These are phyloP conservation scores for Tortrix viridana DNA, from an alignment of 2,888 invertebrate genomes.

Conservation along the genomic window DNA sequence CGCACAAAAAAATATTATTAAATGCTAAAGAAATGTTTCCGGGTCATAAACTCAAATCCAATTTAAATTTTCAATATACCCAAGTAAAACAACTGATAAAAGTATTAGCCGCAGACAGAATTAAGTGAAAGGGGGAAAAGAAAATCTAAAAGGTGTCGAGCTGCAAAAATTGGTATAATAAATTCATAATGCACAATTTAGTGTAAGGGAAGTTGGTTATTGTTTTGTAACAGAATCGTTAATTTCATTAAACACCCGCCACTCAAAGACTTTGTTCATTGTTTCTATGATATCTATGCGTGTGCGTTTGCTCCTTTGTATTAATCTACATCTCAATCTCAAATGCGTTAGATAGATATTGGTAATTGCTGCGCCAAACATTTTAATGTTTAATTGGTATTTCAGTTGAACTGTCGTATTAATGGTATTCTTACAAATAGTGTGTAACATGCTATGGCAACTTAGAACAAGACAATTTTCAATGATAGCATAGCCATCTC, in stretches of 20 bases:
- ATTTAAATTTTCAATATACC: slow-evolving; percentile 38
- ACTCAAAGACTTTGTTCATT: too few relatives aligned
- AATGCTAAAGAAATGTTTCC: slow-evolving; percentile 20
- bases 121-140: slow-evolving; percentile 36
- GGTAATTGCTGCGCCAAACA: too few relatives aligned
- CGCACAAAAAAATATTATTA: slow-evolving; percentile 13
- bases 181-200: slow-evolving; percentile 35
- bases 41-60: slow-evolving; percentile 36
- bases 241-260: too few relatives aligned
- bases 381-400: neutral
- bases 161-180: slow-evolving; percentile 37
- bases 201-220: slow-evolving; percentile 5
- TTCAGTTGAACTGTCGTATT: neutral
- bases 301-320: too few relatives aligned
- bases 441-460: too few relatives aligned
- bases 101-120: slow-evolving; percentile 39
- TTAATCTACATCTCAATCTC: too few relatives aligned
- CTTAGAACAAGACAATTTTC: too few relatives aligned
- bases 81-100: slow-evolving; percentile 38
- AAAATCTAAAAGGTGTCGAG: slow-evolving; percentile 36
- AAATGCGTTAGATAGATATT: too few relatives aligned
- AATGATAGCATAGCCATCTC: too few relatives aligned
- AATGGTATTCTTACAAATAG: too few relatives aligned
- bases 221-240: neutral
- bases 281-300: too few relatives aligned